Percentiles rank a stretch among this genome's conserved stretches.
Evolutionary conservation across 2,888 invertebrate species (phyloP).

Genomic region (Ornithoptera priamus): DNA sequence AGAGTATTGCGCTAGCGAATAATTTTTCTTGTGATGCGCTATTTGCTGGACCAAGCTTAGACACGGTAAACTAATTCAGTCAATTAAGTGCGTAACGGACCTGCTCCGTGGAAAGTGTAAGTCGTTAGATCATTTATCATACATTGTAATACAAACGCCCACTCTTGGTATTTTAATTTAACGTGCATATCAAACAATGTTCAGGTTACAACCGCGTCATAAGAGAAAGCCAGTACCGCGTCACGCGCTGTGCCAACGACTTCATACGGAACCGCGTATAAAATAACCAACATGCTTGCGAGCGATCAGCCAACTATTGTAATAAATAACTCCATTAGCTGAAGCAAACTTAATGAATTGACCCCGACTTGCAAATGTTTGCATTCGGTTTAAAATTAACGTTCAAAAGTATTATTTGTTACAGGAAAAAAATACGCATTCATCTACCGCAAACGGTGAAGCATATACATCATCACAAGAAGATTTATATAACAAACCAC

Average conservation of each 20-base stretch:
- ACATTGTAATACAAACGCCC: slow-evolving; percentile 37
- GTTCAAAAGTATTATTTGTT: slow-evolving; percentile 50
- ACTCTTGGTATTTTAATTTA: slow-evolving; percentile 42
- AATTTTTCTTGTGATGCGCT: slow-evolving; percentile 56
- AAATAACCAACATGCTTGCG: slow-evolving; percentile 46
- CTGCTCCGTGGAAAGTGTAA: slow-evolving; percentile 58
- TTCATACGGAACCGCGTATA: slow-evolving; percentile 58
- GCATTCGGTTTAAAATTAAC: not conserved
- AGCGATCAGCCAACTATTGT: slow-evolving; percentile 49
- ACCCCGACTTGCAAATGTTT: not conserved
- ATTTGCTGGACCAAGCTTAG: slow-evolving; percentile 44
- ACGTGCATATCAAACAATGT: slow-evolving; percentile 46
- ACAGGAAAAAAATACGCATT: slow-evolving; percentile 79
- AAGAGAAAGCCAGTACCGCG: slow-evolving; percentile 67
- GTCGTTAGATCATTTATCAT: slow-evolving; percentile 35
- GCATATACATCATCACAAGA: slow-evolving; percentile 78
- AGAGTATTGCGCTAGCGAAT: slow-evolving; percentile 25
- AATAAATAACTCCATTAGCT: slow-evolving; percentile 5
- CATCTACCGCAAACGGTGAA: slow-evolving; percentile 79
- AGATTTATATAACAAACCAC: slow-evolving; percentile 76
- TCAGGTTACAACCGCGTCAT: slow-evolving; percentile 45
- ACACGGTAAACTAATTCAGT: slow-evolving; percentile 41
- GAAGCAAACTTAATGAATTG: not conserved
- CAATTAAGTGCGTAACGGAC: slow-evolving; percentile 50
- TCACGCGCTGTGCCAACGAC: slow-evolving; percentile 69